A percentile compares a stretch with the other conserved stretches of the same genome.
These are phyloP conservation scores for Montifringilla adamsi DNA, from an alignment of 2,113 vertebrate species.

Conservation along the genomic window DNA sequence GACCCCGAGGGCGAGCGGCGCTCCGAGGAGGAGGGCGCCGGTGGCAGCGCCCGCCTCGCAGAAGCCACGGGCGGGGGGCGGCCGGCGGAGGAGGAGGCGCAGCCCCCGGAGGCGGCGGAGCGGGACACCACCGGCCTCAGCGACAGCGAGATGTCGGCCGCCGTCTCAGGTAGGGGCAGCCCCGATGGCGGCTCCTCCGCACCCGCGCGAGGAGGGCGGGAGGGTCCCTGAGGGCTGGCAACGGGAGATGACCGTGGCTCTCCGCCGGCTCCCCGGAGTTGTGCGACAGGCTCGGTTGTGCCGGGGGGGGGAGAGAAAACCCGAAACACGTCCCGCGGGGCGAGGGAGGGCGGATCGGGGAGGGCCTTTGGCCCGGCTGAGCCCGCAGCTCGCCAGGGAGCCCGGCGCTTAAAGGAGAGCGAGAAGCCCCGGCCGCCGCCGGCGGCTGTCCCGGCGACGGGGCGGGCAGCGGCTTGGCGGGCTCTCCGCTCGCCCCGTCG, in stretches of 20 bases:
- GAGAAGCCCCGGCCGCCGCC: not conserved
- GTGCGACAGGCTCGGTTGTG: too few relatives aligned
- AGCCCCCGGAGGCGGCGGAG: conserved; percentile 49
- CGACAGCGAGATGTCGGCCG: conserved; percentile 84
- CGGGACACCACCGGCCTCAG: conserved; percentile 74
- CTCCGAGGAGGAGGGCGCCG: conserved; percentile 50
- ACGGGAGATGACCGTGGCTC: not conserved
- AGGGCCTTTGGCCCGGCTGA: not conserved
- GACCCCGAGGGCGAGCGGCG: conserved; percentile 76
- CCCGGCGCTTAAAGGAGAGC: not conserved
- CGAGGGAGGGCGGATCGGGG: not conserved
- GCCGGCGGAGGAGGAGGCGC: conserved; percentile 10
- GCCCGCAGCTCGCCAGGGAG: not conserved
- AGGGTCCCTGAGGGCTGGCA: too few relatives aligned
- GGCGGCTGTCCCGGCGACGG: not conserved
- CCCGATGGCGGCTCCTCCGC: not conserved
- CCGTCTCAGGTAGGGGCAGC: conserved; percentile 78
- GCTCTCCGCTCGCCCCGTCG: not conserved
- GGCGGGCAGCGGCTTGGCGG: not conserved
- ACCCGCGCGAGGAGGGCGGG: not conserved
- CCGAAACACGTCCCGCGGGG: not conserved
- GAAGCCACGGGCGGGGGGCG: not conserved
- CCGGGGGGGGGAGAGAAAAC: not conserved
- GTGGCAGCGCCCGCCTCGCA: conserved; percentile 40
- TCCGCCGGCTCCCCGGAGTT: not conserved